Base-by-base conservation (phyloP, 1,140 invertebrate species). In the Oncopeltus fasciatus region DNA sequence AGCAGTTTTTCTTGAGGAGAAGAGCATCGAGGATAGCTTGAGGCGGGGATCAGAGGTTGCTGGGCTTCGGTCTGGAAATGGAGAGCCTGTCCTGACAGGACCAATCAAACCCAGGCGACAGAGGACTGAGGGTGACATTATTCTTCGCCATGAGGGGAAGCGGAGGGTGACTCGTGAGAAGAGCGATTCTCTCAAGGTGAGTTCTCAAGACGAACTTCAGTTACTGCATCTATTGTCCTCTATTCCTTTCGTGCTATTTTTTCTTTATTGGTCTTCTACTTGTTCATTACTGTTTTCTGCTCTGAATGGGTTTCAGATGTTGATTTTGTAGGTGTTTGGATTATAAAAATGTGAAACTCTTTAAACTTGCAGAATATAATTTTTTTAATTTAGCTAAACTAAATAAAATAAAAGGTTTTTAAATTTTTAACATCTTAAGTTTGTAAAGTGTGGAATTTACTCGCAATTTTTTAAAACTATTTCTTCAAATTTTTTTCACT, bases 121-220 rank as follows among this genome's bases (percentile, higher is more conserved):
- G 78, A 89, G 89, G 75, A 90, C 88, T 68, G 88, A 91, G 74
- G 87, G 87, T 60, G 87, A 90, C 72, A 88, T 90, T 69, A 80
- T 88, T 38, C 24, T 53, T 9, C 21, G 49, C 9, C 72, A 70
- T 65, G 76, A 75, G 58, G 68, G 67, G 27, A 64, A 68, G 47
- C 59, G 31, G 57, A 66, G 67, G 38, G 65, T 69, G 47, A 61
- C 59, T 1, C 38, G 26, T 53, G 49, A 53, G 20, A 53, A 53
- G 49, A 53, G 49, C 26, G 16, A 21, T 24, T 24, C 49, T 26
- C 16, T 53, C 24, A 53, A 53, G 49, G 49, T 53, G 49, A 53
- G 49, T 53, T 24, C 26, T 53, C 20, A 24, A 26, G 49, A 24
- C 2, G 2, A 21, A 21, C 49, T 1, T 4, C 49, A 21, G 49